Base-by-base conservation (phyloP, 2,888 invertebrate species). In the Spodoptera exigua region DNA sequence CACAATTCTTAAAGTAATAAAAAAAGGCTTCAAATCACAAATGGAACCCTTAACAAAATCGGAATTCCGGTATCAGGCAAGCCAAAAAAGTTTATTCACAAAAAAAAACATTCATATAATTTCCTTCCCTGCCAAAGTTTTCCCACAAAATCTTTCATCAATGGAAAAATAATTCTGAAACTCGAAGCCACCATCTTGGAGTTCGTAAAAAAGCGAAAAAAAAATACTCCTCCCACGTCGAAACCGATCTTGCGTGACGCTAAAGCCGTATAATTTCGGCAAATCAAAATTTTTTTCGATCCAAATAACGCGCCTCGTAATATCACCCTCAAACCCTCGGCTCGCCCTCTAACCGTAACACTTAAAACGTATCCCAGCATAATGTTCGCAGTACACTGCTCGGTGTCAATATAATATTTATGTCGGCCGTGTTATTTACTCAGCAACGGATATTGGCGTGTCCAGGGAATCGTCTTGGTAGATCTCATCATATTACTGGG, bases 321-420 rank as follows among this genome's bases (percentile, higher is more conserved):
- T 61, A 47, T 57, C 52, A 11, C 37, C 18, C 39, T 34, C 39
- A 47, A 37, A 40, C 52, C 57, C 54, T 40, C 18, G 55, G 21
- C 46, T 39, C 21, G 37, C 49, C 49, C 57, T 34, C 41, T 13
- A 70, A 76, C 78, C 72, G 83, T 83, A 85, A 87, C 79, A 84
- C 79, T 85, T 84, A 83, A 83, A 70, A 69, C 76, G 67, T 78
- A 77, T 69, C 64, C 54, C 60, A 53, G 70, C 32, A 74, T 84
- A 84, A 89, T 83, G 85, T 85, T 72, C 77, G 69, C 54, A 76
- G 82, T 87, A 87, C 85, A 90, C 89, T 88, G 89, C 88, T 79
- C 59, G 75, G 64, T 81, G 81, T 84, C 89, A 77, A 88, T 89
- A 79, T 84, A 88, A 88, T 89, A 89, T 90, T 89, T 89, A 89